phyloP scores from a whole-genome alignment of 2,113 vertebrate species.

The Poecile atricapillus region DNA sequence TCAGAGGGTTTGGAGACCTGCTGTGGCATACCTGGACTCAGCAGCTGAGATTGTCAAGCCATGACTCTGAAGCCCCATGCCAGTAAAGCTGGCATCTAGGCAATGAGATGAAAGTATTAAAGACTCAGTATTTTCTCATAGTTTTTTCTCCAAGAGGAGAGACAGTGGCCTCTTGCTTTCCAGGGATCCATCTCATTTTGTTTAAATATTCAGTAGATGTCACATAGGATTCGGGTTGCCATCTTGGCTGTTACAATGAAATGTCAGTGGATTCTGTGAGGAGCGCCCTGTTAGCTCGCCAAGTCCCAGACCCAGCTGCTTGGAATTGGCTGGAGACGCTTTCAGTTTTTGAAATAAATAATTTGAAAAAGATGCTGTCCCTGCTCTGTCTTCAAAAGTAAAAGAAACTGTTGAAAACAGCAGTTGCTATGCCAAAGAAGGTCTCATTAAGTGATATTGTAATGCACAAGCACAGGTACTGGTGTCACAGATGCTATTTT shows the following conservation, averaged over 20 bases:
- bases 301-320: neutral
- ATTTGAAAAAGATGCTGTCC: slow-evolving; percentile 47
- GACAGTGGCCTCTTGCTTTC: neutral
- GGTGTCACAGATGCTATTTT: slow-evolving; percentile 48
- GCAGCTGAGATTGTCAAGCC: neutral
- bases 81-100: neutral
- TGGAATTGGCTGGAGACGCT: neutral
- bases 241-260: neutral
- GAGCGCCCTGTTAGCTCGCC: neutral
- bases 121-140: neutral
- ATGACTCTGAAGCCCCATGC: neutral
- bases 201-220: slow-evolving; percentile 2
- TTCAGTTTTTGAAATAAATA: slow-evolving; percentile 62
- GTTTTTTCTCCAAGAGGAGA: neutral
- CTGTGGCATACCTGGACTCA: neutral
- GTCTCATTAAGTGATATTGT: slow-evolving; percentile 65
- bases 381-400: slow-evolving; percentile 34
- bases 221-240: neutral
- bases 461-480: slow-evolving; percentile 65
- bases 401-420: slow-evolving; percentile 54
- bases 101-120: neutral
- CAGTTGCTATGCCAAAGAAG: slow-evolving; percentile 40
- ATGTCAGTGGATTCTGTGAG: neutral
- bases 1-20: neutral
- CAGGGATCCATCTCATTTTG: neutral